Conservation (phyloP, 2,113 vertebrate species). For the Balaeniceps rex region DNA sequence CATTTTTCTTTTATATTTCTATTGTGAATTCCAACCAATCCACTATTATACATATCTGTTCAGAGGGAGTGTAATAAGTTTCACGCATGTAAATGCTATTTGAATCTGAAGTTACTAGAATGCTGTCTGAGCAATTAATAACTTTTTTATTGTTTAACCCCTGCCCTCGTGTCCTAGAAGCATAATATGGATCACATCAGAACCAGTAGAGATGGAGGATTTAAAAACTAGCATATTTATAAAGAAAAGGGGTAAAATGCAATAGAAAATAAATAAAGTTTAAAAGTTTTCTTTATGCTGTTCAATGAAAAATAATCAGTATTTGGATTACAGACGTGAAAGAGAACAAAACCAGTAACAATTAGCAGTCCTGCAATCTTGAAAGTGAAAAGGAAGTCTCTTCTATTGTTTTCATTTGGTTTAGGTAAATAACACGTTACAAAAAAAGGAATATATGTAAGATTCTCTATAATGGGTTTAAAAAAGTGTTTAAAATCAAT, state of each 20-base stretch:
- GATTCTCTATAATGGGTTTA: neutral
- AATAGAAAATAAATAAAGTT: neutral
- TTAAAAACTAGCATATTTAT: neutral
- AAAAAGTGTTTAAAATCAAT: neutral
- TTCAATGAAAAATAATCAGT: neutral
- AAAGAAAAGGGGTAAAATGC: neutral
- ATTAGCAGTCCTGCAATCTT: neutral
- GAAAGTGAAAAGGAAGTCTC: neutral
- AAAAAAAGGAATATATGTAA: neutral
- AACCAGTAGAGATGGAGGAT: neutral
- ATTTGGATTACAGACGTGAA: neutral
- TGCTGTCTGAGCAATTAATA: neutral
- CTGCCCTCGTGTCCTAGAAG: neutral
- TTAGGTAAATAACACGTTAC: neutral
- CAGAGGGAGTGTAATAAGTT: neutral
- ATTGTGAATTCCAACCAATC: neutral
- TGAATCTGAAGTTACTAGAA: neutral
- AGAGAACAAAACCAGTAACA: neutral
- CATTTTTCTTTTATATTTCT: neutral
- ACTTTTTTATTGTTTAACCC: neutral
- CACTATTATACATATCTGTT: neutral
- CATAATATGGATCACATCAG: neutral
- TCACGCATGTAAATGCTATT: neutral
- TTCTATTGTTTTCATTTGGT: neutral
- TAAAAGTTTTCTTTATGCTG: neutral